Base-by-base conservation (phyloP, 2,797 vertebrate species). In the Florisuga fusca region DNA sequence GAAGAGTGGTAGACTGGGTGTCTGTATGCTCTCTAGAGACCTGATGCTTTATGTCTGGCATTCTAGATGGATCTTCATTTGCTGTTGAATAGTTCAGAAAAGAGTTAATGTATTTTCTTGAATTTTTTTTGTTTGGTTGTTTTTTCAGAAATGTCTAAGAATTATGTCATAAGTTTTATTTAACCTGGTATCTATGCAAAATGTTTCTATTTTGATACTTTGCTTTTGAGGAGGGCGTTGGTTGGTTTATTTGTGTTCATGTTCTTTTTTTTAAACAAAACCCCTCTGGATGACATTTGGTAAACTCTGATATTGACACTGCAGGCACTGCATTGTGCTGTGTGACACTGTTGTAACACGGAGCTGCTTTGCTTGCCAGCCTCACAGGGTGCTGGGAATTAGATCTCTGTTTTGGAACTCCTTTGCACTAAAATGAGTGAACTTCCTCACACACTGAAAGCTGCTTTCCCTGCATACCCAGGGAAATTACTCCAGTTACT, bases 301-400 rank as follows among this genome's bases (percentile, higher is more conserved):
- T 34, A 45, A 63, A 50, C 14, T 41, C 59, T 9, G 19, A 1
- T 45, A 23, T 5, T 4, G 19, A 0, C 21, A 16, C 45, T 5
- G 19, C 58, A 54, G 63, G 23, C 8, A 1, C 53, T 34, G 69
- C 19, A 1, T 6, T 15, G 25, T 34, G 33, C 57, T 46, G 21
- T 18, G 33, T 0, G 0, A 11, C 0, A 0, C 62, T 12, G 3
- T 14, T n/a, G 4, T 0, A 9, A 17, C 51, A 2, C 4, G 7
- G 59, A 66, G 7, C 29, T 17, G 29, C 55, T 63, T 62, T 36
- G 69, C 18, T 46, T 48, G 2, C 2, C 45, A 55, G 73, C 50
- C 59, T 45, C 45, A 14, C 21, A 1, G 23, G 23, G 26, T n/a
- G n/a, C 27, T 59, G 38, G 43, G 67, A 74, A 43, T 25, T 54